Percentiles rank a stretch among this genome's conserved stretches.
phyloP scores from a whole-genome alignment of 2,797 vertebrate species.

The Morelia viridis region DNA sequence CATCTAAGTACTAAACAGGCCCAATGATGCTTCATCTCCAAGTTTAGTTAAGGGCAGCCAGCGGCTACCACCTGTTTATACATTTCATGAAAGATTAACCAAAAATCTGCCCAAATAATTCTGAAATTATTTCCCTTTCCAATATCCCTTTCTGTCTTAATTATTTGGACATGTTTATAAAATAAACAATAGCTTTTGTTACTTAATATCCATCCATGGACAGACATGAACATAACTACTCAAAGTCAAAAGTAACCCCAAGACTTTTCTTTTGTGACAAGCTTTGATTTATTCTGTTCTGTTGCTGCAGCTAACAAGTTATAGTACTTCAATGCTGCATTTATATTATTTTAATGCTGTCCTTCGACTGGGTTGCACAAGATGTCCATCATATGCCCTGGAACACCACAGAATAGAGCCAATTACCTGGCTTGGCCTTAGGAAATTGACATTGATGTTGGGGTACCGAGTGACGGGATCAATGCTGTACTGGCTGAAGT shows the following conservation, averaged over 20 bases:
- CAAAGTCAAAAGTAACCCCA: no score
- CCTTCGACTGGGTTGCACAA: neutral
- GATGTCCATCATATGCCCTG: neutral
- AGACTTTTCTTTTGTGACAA: neutral
- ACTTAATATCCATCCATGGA: neutral
- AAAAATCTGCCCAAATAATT: neutral
- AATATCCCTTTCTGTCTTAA: neutral
- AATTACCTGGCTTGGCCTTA: constrained; percentile 90
- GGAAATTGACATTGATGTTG: constrained; percentile 90
- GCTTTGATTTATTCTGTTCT: neutral
- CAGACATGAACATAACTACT: neutral
- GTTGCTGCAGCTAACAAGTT: neutral
- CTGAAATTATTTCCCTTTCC: neutral
- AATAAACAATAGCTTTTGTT: neutral
- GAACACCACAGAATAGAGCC: neutral
- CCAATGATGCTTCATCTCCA: no score
- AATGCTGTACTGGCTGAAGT: constrained; percentile 94
- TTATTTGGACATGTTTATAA: neutral
- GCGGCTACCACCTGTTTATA: neutral
- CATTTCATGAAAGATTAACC: neutral
- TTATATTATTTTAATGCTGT: neutral
- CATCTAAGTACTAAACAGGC: neutral
- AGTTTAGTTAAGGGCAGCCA: neutral
- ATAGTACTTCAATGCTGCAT: neutral
- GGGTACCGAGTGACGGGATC: constrained; percentile 97